Evolutionary conservation across 2,888 invertebrate genomes (phyloP).

Genomic region (Eustalomyia histrio): DNA sequence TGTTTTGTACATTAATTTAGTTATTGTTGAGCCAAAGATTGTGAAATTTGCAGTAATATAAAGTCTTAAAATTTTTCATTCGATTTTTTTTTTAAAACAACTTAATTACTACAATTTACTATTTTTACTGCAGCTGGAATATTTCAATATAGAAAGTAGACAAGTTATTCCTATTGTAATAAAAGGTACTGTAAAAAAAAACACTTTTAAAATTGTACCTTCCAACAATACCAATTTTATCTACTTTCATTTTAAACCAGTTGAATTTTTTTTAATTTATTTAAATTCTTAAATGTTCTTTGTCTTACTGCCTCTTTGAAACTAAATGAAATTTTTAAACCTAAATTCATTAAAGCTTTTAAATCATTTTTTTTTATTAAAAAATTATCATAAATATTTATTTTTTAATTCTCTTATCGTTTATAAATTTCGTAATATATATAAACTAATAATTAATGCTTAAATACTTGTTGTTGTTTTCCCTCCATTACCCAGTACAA

Average conservation of each 20-base stretch:
- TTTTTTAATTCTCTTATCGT: neutral
- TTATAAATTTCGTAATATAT: neutral
- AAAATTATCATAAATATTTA: slow-evolving; percentile 5
- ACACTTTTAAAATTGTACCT: slow-evolving; percentile 80
- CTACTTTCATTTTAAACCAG: slow-evolving; percentile 79
- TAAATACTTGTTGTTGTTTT: neutral
- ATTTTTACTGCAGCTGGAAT: too few species aligned
- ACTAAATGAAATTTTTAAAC: slow-evolving; percentile 5
- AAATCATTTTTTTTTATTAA: neutral
- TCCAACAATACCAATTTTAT: slow-evolving; percentile 88
- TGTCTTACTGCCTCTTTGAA: neutral
- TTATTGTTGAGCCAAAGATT: too few species aligned
- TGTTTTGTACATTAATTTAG: neutral
- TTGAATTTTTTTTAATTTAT: neutral
- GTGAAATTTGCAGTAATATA: too few species aligned
- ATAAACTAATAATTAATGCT: neutral
- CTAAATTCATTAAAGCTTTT: neutral
- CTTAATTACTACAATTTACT: too few species aligned
- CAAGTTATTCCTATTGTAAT: too few species aligned
- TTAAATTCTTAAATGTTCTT: neutral
- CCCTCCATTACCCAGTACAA: neutral
- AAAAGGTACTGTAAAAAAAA: too few species aligned
- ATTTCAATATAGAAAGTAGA: too few species aligned
- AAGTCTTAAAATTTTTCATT: too few species aligned
- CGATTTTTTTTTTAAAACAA: too few species aligned